Conservation (phyloP, 2,797 vertebrate genomes). For the Salarias fasciatus region DNA sequence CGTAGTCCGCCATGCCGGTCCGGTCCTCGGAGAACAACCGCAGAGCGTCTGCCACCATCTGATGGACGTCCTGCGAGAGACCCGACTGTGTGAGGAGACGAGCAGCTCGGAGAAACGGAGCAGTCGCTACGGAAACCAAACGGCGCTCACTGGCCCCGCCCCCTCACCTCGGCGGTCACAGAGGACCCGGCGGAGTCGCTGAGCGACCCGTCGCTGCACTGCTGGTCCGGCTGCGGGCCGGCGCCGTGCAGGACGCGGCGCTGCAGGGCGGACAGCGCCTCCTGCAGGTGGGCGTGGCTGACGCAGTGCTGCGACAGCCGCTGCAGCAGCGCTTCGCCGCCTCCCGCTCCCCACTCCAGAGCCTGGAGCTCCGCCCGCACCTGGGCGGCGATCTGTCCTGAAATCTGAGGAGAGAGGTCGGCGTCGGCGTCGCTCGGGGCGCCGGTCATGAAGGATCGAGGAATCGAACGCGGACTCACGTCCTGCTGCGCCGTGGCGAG, state of each 20-base stretch:
- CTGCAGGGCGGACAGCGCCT: slow-evolving; percentile 82
- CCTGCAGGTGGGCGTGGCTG: slow-evolving; percentile 79
- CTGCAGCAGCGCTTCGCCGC: slow-evolving; percentile 76
- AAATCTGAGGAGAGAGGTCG: slow-evolving; percentile 23
- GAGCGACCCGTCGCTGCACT: slow-evolving; percentile 27
- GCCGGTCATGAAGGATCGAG: too few relatives aligned
- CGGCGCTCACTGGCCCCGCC: too few relatives aligned
- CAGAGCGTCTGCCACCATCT: slow-evolving; percentile 87
- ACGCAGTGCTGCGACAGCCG: slow-evolving; percentile 85
- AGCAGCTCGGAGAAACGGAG: too few relatives aligned
- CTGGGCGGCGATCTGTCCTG: slow-evolving; percentile 82
- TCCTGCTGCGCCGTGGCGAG: slow-evolving; percentile 64
- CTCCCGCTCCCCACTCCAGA: slow-evolving; percentile 69
- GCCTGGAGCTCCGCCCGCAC: slow-evolving; percentile 82
- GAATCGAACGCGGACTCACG: slow-evolving; percentile 50
- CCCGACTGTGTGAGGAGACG: neutral
- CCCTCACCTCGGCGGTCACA: slow-evolving; percentile 85
- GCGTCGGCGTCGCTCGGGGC: too few relatives aligned
- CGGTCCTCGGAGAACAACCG: slow-evolving; percentile 90
- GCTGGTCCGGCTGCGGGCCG: slow-evolving; percentile 78
- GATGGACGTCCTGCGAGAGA: slow-evolving; percentile 81
- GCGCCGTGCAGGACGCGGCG: slow-evolving; percentile 82
- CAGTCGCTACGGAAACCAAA: too few relatives aligned
- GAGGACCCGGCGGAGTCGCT: slow-evolving; percentile 61
- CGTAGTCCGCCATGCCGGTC: slow-evolving; percentile 92